Evolutionary conservation across 2,113 vertebrate species (phyloP).

Genomic region (Rynchops niger): DNA sequence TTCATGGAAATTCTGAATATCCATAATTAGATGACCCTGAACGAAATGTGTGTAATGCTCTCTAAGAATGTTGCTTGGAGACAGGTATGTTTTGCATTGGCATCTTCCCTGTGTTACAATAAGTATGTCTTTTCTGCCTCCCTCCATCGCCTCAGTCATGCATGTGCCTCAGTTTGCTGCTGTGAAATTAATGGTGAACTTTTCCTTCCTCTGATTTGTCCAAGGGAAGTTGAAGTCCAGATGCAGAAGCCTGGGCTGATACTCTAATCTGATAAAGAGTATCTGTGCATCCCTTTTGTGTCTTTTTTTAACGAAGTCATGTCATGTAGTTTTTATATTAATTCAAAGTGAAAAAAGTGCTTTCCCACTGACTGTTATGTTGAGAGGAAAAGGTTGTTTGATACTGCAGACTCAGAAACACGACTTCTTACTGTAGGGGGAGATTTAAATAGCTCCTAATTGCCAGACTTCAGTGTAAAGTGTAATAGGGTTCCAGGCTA

Average conservation of each 20-base stretch:
- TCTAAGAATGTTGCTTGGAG: not conserved
- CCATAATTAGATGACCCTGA: not conserved
- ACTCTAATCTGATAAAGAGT: not conserved
- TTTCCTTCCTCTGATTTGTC: not conserved
- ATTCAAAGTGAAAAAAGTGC: not conserved
- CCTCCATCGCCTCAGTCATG: not conserved
- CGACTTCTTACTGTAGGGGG: not conserved
- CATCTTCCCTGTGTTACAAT: not conserved
- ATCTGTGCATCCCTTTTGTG: not conserved
- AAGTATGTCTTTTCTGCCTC: not conserved
- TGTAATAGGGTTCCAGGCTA: not conserved
- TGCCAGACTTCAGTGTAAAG: not conserved
- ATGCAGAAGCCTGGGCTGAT: not conserved
- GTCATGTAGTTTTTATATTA: not conserved
- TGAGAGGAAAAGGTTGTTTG: not conserved
- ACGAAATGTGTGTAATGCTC: not conserved
- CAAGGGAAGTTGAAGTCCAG: not conserved
- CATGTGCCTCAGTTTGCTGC: rapidly evolving
- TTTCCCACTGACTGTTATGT: not conserved
- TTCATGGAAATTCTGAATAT: not conserved
- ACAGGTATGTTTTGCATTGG: not conserved
- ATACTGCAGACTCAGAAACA: not conserved
- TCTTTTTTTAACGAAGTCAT: not conserved
- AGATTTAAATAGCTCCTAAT: not conserved
- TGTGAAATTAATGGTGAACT: not conserved